Evolutionary conservation across 1,140 invertebrate species (phyloP).

Genomic region (Meloidogyne exigua): DNA sequence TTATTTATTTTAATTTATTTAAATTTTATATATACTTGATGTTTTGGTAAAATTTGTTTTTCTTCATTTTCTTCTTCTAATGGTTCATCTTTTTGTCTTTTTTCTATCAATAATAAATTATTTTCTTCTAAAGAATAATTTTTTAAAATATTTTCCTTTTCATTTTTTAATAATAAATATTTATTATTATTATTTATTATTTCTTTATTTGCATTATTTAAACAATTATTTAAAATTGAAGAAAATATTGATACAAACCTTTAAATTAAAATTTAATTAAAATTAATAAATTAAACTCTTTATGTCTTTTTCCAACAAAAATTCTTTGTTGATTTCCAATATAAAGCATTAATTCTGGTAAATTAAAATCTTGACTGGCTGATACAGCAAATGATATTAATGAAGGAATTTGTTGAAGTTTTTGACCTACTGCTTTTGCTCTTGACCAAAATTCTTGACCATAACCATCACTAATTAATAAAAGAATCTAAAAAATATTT

Average conservation of each 20-base stretch:
- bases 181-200: not conserved
- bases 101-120: not conserved
- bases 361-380: conserved; percentile 38
- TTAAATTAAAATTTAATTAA: conserved; percentile 7
- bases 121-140: not conserved
- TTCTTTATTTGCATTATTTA: not conserved
- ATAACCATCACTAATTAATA: conserved; percentile 51
- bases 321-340: conserved; percentile 24
- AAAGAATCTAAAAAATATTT: conserved; percentile 39
- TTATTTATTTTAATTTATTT: too few species aligned
- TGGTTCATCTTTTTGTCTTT: not conserved
- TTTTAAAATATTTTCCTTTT: not conserved
- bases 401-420: conserved; percentile 8
- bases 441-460: conserved; percentile 52
- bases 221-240: conserved; percentile 29
- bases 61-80: not conserved
- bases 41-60: not conserved
- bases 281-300: not conserved
- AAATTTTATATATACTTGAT: too few species aligned
- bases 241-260: conserved; percentile 29
- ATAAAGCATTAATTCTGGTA: conserved; percentile 34
- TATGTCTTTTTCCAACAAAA: conserved; percentile 32
- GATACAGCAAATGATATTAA: conserved; percentile 25
- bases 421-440: conserved; percentile 44
- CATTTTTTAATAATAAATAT: not conserved